Percentiles rank a stretch among this genome's conserved stretches.
Evolutionary conservation across 2,797 vertebrate genomes (phyloP).

Genomic region (Catostomus latipinnis): DNA sequence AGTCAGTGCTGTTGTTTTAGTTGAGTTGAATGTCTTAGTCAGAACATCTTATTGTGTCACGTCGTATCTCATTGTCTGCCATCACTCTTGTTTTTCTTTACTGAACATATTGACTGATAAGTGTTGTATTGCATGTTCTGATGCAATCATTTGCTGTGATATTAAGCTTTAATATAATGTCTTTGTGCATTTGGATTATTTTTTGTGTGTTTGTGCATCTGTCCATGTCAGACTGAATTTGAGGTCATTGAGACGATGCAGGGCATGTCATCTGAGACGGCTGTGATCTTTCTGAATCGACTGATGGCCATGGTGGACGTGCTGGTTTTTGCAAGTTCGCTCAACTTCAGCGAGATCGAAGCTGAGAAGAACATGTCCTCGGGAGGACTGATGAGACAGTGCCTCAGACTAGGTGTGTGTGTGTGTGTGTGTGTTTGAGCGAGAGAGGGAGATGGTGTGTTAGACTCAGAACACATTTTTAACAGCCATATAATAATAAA

Average conservation of each 20-base stretch:
- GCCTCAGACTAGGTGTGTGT: slow-evolving; percentile 69
- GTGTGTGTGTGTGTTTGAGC: background rate
- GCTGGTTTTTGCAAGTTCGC: slow-evolving; percentile 94
- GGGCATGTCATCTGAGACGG: slow-evolving; percentile 96
- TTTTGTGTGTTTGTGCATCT: slow-evolving; percentile 18
- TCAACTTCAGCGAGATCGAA: slow-evolving; percentile 99
- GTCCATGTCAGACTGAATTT: slow-evolving; percentile 83
- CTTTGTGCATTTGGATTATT: slow-evolving; percentile 6
- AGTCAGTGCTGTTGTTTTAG: too few species aligned
- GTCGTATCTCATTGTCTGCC: too few species aligned
- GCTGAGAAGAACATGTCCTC: slow-evolving; percentile 99
- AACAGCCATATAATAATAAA: too few species aligned
- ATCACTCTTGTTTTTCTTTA: too few species aligned
- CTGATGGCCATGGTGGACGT: slow-evolving; percentile 99
- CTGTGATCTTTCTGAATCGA: slow-evolving; percentile 94
- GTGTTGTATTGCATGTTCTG: too few species aligned
- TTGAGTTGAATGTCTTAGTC: too few species aligned
- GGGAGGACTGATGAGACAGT: slow-evolving; percentile 97
- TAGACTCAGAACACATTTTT: too few species aligned
- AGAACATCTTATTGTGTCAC: too few species aligned
- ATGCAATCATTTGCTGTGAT: background rate
- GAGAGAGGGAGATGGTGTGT: too few species aligned
- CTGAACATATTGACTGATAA: too few species aligned
- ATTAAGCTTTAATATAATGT: background rate
- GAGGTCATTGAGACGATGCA: slow-evolving; percentile 95